These are phyloP conservation scores for Ophraella communa DNA, from an alignment of 2,888 invertebrate species.

Conservation along the genomic window DNA sequence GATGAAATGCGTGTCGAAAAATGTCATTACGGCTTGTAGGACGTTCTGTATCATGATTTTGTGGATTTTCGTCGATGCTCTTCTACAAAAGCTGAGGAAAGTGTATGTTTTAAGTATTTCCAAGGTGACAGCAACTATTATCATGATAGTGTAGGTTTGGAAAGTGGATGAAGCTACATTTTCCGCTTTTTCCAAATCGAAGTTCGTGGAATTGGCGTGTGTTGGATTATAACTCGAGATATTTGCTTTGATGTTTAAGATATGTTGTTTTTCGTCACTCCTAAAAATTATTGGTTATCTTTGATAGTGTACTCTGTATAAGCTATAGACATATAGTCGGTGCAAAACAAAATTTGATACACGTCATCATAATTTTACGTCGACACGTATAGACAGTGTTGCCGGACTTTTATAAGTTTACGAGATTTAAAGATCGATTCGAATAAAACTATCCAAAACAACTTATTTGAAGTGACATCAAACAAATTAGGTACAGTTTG, in stretches of 20 bases:
- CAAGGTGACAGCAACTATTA: conserved; percentile 29
- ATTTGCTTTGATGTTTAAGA: conserved; percentile 31
- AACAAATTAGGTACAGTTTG: too few species aligned
- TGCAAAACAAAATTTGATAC: too few species aligned
- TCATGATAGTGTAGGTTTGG: conserved; percentile 38
- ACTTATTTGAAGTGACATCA: too few species aligned
- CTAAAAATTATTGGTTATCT: conserved; percentile 34
- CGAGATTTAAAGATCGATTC: too few species aligned
- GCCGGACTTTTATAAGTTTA: too few species aligned
- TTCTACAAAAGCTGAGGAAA: conserved; percentile 79
- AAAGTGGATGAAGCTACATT: conserved; percentile 33
- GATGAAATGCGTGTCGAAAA: conserved; percentile 50
- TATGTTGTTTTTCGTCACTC: conserved; percentile 41
- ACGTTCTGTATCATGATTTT: conserved; percentile 46
- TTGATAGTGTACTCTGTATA: too few species aligned
- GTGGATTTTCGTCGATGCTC: conserved; percentile 63
- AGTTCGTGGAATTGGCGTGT: neutral
- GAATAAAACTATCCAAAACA: too few species aligned
- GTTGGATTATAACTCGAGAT: neutral
- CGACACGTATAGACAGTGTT: too few species aligned
- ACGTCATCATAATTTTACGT: too few species aligned
- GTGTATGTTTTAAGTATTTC: conserved; percentile 51
- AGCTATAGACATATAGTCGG: too few species aligned
- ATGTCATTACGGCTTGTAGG: conserved; percentile 47
- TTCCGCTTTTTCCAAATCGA: conserved; percentile 23